Evolutionary conservation across 2,113 vertebrate species (phyloP).

Genomic region (Muscicapa adusta): DNA sequence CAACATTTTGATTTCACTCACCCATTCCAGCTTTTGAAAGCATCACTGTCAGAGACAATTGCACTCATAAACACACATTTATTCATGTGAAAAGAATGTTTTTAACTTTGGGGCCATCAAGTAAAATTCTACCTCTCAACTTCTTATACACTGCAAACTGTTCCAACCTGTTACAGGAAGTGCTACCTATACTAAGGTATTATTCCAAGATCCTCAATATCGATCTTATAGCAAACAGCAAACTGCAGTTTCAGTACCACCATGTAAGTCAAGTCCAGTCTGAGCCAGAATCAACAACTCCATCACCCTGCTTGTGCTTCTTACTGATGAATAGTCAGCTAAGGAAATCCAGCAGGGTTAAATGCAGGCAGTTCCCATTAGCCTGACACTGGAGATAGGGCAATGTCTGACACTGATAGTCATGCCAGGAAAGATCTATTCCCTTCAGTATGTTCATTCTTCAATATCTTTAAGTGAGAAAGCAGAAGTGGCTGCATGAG

Average conservation of each 20-base stretch:
- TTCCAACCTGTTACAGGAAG: not conserved
- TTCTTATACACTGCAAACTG: not conserved
- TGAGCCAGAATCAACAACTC: not conserved
- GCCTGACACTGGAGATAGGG: not conserved
- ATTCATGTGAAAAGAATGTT: not conserved
- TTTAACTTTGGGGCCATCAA: not conserved
- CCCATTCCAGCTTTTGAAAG: not conserved
- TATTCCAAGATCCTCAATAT: not conserved
- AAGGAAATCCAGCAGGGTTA: not conserved
- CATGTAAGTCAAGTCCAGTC: not conserved
- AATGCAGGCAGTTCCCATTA: not conserved
- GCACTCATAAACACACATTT: not conserved
- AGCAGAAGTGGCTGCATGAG: not conserved
- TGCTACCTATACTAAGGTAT: not conserved
- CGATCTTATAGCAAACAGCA: not conserved
- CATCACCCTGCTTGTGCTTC: not conserved
- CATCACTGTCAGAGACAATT: not conserved
- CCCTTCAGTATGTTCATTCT: not conserved
- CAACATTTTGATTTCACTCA: not conserved
- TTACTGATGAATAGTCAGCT: not conserved
- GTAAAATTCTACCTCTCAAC: not conserved
- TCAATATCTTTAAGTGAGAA: not conserved
- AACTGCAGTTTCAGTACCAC: not conserved
- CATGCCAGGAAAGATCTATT: not conserved
- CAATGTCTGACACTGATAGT: not conserved